These are phyloP conservation scores for Heterohyrax brucei DNA, from an alignment of 2,797 vertebrate species.

Conservation along the genomic window DNA sequence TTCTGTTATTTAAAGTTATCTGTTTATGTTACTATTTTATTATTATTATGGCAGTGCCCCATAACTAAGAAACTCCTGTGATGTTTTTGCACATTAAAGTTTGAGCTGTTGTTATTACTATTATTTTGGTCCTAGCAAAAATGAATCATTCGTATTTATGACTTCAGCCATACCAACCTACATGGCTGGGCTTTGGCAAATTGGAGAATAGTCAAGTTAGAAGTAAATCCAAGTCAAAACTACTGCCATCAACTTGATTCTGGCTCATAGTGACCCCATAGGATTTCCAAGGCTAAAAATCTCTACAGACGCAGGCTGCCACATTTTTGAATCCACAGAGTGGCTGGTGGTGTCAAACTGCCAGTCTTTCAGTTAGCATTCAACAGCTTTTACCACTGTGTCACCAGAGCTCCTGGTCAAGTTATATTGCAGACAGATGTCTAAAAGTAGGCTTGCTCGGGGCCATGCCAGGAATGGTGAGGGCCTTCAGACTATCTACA, in stretches of 20 bases:
- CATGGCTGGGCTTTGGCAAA: neutral
- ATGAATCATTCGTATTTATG: neutral
- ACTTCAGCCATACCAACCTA: neutral
- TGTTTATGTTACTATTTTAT: too few species aligned
- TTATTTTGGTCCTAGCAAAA: neutral
- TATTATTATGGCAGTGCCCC: too few species aligned
- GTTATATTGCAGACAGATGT: neutral
- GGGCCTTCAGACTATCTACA: neutral
- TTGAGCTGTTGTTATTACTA: neutral
- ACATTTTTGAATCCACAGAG: too few species aligned
- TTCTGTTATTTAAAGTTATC: too few species aligned
- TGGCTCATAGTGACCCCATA: too few species aligned
- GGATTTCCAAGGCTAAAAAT: too few species aligned
- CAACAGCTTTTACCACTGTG: too few species aligned
- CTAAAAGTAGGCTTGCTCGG: neutral
- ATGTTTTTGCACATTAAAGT: neutral
- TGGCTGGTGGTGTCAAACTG: too few species aligned
- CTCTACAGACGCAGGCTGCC: too few species aligned
- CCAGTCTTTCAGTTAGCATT: too few species aligned
- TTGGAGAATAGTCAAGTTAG: neutral
- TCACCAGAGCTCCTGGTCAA: neutral
- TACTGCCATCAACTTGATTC: too few species aligned
- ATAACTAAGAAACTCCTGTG: neutral
- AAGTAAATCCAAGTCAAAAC: too few species aligned
- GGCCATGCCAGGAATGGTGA: neutral